Base-by-base conservation (phyloP, 2,888 invertebrate genomes). In the Resseliella maxima region DNA sequence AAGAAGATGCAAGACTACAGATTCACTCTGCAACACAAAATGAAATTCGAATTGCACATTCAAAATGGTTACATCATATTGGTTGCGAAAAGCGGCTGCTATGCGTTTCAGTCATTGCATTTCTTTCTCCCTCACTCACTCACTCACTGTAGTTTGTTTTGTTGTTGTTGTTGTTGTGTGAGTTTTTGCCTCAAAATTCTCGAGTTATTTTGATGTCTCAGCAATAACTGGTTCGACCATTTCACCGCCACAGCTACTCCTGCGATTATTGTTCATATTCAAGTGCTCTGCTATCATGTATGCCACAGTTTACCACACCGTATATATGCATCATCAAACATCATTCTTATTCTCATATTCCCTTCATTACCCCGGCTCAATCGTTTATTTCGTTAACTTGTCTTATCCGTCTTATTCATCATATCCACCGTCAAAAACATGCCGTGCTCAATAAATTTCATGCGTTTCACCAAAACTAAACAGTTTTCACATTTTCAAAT, bases 371-470 rank as follows among this genome's bases (percentile, higher is more conserved):
- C 0, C 18, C 15, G 5, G 31, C 0, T 10, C 72, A 72, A 72
- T 72, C 72, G 72, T 72, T 72, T 15, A 72, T 72, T 72, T 72
- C 72, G 72, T 72, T 72, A 35, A 72, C 72, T 72, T 72, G 72
- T 72, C 72, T 72, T 72, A 72, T 72, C 72, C 72, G 72, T 72
- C 72, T 35, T 72, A 72, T 72, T 72, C 72, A 72, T 72, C 72
- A 72, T 72, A 72, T 72, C 35, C 31, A 8, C 72, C 72, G 72
- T 31, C 72, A 72, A 31, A 72, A 72, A 72, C 18, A 72, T 72
- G 72, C 72, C 72, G 72, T 72, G 72, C 72, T 72, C 72, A 72
- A 72, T 72, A 72, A 72, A 72, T 72, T 72, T 72, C 31, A 31
- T 72, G 72, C 24, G 59, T 27, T 31, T 72, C n/a, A 31, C 72